Base-by-base conservation (phyloP, 2,888 invertebrate species). In the Drosophila macrospina region DNA sequence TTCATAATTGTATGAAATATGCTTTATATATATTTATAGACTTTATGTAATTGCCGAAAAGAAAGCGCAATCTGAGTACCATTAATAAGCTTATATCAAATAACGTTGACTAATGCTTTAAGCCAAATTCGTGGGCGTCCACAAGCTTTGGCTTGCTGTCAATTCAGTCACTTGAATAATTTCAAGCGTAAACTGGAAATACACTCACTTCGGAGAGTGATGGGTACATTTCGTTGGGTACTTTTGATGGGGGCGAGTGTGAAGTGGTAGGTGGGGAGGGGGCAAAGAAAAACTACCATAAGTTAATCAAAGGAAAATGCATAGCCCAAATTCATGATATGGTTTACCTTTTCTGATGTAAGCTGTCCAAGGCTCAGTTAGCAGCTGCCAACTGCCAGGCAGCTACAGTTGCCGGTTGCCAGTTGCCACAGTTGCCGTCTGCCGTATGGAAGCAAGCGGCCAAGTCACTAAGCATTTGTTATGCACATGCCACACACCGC, bases 381-480 rank as follows among this genome's bases (percentile, higher is more conserved):
- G 74, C 78, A 63, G 68, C 67, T 78, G 78, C 78, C 74, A 54
- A 8, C 30, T 47, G 45, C 28, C 47, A 56, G 42, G 28, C 36
- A 55, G 36, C 44, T 13, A 24, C 4, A 41, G 39, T 41, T 30
- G 45, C 20, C 44, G 28, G 28, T n/a, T 47, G 47, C 42, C 11
- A 47, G 16, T 34, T 42, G 36, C 44, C 24, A n/a, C 20, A 13
- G 30, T 24, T 39, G 51, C 30, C 7, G 37, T 37, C n/a, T 36
- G 48, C 20, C 44, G 16, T 36, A 11, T 36, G 45, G 37, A 52
- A 13, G 44, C 83, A 55, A 55, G 65, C 60, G 76, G 85, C 62
- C 77, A 77, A 83, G 86, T 84, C 80, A 78, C 88, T 66, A 67
- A 86, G 81, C 88, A 83, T 83, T 83, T 83, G 86, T 86, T 88